Evolutionary conservation across 2,888 invertebrate species (phyloP).

Genomic region (Epinotia bilunana): DNA sequence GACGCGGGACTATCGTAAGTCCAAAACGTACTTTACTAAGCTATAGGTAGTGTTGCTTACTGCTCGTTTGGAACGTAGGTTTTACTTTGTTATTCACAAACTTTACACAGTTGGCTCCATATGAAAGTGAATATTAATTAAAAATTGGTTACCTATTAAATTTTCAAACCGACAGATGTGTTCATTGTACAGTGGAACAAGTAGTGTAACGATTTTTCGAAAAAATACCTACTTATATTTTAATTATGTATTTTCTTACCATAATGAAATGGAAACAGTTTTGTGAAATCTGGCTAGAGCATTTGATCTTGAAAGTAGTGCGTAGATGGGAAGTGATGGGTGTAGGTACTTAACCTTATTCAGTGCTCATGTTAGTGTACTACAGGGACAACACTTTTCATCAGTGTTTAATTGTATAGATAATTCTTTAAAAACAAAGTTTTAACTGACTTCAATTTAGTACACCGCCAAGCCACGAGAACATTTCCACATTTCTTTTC

Average conservation of each 20-base stretch:
- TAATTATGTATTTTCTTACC: no score
- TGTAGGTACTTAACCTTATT: no score
- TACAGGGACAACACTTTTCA: not conserved
- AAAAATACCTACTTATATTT: no score
- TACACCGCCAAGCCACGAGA: no score
- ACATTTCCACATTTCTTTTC: no score
- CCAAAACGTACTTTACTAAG: not conserved
- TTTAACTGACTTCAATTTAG: no score
- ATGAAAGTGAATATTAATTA: slow-evolving; percentile 25
- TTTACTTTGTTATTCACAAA: slow-evolving; percentile 16
- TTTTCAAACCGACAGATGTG: not conserved
- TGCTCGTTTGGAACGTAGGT: slow-evolving; percentile 2
- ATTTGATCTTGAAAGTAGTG: not conserved
- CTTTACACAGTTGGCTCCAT: slow-evolving; percentile 26
- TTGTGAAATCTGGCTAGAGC: no score
- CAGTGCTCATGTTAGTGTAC: not conserved
- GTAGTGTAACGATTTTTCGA: slow-evolving; percentile 14
- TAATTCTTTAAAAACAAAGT: no score
- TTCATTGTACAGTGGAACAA: slow-evolving; percentile 13
- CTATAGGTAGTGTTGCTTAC: slow-evolving; percentile 1
- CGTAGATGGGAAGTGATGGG: not conserved
- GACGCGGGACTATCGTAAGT: slow-evolving; percentile 68
- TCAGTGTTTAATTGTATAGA: no score
- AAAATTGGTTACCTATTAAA: not conserved
- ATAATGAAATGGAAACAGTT: no score